Conservation (phyloP, 1,140 invertebrate species). For the Pseudomyrmex cubaensis region DNA sequence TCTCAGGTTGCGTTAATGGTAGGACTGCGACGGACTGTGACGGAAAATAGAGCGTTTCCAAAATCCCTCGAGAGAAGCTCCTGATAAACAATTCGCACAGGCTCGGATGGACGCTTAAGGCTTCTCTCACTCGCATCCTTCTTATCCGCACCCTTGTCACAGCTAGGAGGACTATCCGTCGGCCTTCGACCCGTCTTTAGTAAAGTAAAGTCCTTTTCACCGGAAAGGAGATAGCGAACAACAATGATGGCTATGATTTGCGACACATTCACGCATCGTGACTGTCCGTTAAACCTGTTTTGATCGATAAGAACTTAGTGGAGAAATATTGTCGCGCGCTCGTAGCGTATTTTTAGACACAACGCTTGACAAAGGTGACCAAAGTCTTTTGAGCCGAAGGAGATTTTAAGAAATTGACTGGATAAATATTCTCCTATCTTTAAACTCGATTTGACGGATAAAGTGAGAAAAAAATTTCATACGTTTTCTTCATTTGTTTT, state of each 20-base stretch:
- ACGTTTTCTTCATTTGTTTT: too few relatives aligned
- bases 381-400: background rate
- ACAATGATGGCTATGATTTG: conserved; percentile 6
- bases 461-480: too few relatives aligned
- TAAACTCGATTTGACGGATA: too few relatives aligned
- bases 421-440: background rate
- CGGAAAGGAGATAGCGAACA: background rate
- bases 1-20: conserved; percentile 58
- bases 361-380: background rate
- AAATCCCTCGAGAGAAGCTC: conserved; percentile 63
- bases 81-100: conserved; percentile 70
- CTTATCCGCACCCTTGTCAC: conserved; percentile 66
- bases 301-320: background rate
- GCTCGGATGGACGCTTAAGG: background rate
- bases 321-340: background rate
- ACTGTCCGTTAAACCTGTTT: background rate
- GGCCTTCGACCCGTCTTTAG: conserved; percentile 3
- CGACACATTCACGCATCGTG: background rate
- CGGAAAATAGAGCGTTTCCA: conserved; percentile 63
- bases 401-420: background rate
- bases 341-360: background rate
- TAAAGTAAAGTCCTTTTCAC: background rate
- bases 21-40: conserved; percentile 43
- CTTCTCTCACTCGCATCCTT: conserved; percentile 17
- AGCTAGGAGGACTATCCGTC: conserved; percentile 37